phyloP scores from a whole-genome alignment of 2,888 invertebrate genomes.

The Caenorhabditis sp. region DNA sequence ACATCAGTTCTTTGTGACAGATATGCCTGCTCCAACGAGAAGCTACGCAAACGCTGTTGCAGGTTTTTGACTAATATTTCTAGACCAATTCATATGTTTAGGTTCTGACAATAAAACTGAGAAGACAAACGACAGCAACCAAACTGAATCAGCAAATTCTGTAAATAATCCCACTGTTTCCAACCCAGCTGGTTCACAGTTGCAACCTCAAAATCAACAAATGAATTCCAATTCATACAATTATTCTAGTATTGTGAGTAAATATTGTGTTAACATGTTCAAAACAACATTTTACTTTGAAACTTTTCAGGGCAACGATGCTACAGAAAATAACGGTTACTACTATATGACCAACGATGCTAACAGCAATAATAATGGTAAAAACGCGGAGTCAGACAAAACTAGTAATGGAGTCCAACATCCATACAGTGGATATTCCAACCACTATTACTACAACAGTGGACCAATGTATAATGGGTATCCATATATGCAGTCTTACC shows the following conservation, averaged over 20 bases:
- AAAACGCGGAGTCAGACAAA: background rate
- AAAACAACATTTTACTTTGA: too few relatives aligned
- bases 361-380: background rate
- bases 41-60: constrained; percentile 19
- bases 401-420: background rate
- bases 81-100: too few relatives aligned
- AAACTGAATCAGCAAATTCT: background rate
- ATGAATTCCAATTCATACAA: background rate
- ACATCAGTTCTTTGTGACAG: constrained; percentile 12
- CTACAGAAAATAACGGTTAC: background rate
- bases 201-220: background rate
- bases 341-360: background rate
- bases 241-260: background rate
- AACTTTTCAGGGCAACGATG: background rate
- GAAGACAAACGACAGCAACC: background rate
- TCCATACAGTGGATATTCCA: background rate
- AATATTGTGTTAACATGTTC: too few relatives aligned
- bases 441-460: background rate
- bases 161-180: background rate
- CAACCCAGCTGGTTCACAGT: background rate
- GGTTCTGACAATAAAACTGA: background rate
- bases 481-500: background rate
- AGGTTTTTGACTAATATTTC: background rate
- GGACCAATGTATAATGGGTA: background rate
- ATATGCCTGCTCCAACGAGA: constrained; percentile 7